Evolutionary conservation across 2,888 invertebrate species (phyloP), one percentile per base, ranked within the genome.

Genomic region (Drosophila paramelanica): DNA sequence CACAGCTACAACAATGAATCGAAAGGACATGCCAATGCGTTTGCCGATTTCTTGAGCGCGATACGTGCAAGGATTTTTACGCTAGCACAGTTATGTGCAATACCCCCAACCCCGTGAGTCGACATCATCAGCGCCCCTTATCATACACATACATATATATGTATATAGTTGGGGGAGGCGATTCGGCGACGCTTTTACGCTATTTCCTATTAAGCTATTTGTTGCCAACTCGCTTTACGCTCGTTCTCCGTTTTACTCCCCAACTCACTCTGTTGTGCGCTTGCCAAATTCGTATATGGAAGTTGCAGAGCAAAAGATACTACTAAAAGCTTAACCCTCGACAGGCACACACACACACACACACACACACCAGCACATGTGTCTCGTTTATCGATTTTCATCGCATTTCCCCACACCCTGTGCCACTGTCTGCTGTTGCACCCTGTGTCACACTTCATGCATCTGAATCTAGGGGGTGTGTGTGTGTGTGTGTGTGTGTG

Each of bases 191-290:
- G 73, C 81, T 83, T 89, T 89, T 75, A 84, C 79, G 89, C 84
- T 81, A 85, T 89, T 85, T 85, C 77, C 89, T 85, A 89, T 85
- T 85, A 85, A 85, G 85, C 85, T 87, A 85, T 89, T 89, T 87
- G 74, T 80, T 71, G 81, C 72, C 70, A 69, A 70, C 70, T 70
- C 61, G 47, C 43, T 20, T 58, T 52, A 56, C 57, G 50, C 39
- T 27, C 51, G 20, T 7, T 53, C 42, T 59, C 25, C 36, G 39
- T 23, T 20, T 38, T 60, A n/a, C n/a, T 6, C 7, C 27, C 14
- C 20, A 4, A 13, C 17, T 25, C 25, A 23, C 49, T 14, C 49
- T 66, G 25, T 46, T 77, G 58, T 61, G 33, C 56, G 45, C 62
- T 77, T 78, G 79, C 81, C 81, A 79, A 79, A 88, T 72, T 83